These are phyloP conservation scores for Sparidentex hasta DNA, from an alignment of 2,797 vertebrate species.

Conservation along the genomic window DNA sequence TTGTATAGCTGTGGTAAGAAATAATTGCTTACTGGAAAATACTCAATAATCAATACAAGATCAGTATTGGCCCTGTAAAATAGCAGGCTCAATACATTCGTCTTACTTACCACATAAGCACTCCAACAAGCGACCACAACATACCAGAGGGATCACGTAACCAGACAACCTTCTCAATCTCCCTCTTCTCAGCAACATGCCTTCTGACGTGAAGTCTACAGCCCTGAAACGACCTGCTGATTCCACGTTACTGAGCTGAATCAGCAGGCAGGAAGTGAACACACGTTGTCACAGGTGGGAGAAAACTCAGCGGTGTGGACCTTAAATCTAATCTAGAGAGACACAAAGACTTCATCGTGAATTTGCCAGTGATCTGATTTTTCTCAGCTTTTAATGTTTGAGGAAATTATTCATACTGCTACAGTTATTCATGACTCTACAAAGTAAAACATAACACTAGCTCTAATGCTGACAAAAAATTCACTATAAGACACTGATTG, in stretches of 20 bases:
- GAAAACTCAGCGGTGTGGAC: too few relatives aligned
- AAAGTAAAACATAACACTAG: background rate
- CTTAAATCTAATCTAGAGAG: background rate
- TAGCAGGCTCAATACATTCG: constrained; percentile 36
- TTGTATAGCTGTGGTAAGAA: constrained; percentile 4
- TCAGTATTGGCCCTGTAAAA: constrained; percentile 16
- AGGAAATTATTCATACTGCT: background rate
- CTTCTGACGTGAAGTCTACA: constrained; percentile 43
- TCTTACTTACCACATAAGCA: constrained; percentile 31
- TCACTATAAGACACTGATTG: background rate
- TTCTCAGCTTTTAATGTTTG: background rate
- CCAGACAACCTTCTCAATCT: constrained; percentile 53
- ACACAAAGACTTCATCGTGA: background rate
- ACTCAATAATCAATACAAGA: constrained; percentile 20
- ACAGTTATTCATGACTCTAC: background rate
- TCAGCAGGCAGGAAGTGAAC: constrained; percentile 57
- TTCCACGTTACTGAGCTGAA: constrained; percentile 56
- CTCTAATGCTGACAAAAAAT: background rate
- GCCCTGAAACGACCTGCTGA: constrained; percentile 28
- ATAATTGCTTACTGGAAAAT: constrained; percentile 7
- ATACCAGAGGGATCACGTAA: constrained; percentile 69
- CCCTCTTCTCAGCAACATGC: constrained; percentile 50
- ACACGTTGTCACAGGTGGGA: constrained; percentile 59
- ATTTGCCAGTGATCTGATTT: background rate
- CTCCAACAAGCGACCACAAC: constrained; percentile 66